These are phyloP conservation scores for Phyllopteryx taeniolatus DNA, from an alignment of 2,113 vertebrate genomes.

Conservation along the genomic window DNA sequence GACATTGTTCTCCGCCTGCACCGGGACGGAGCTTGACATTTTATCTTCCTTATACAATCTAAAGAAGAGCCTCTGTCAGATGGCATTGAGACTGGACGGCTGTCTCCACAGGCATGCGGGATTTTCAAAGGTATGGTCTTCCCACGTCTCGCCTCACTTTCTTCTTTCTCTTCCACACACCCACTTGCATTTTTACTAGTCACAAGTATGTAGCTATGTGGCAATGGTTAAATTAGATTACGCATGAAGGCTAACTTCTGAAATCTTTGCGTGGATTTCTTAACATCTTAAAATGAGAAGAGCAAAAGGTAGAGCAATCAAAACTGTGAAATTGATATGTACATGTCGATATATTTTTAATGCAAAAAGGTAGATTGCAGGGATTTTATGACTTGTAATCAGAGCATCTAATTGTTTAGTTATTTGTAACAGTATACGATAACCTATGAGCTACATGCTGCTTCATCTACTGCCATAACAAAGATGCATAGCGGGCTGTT, in stretches of 20 bases:
- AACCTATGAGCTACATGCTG: no score
- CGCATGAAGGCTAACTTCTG: slow-evolving; percentile 9
- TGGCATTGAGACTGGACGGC: slow-evolving; percentile 25
- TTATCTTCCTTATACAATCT: slow-evolving; percentile 23
- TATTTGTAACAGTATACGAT: no score
- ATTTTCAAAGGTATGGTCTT: not conserved
- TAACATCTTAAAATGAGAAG: not conserved
- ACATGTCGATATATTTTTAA: not conserved
- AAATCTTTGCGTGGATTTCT: slow-evolving; percentile 12
- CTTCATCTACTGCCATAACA: no score
- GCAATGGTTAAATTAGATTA: slow-evolving; percentile 6
- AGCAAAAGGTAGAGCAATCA: not conserved
- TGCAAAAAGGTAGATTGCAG: no score
- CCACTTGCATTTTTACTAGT: not conserved
- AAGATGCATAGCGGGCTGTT: no score
- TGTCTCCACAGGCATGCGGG: slow-evolving; percentile 12
- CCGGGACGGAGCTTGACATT: slow-evolving; percentile 37
- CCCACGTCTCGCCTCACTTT: not conserved
- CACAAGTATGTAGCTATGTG: slow-evolving; percentile 6
- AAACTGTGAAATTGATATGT: not conserved
- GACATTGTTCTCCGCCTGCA: slow-evolving; percentile 26
- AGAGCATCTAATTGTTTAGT: no score
- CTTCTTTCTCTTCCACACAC: not conserved
- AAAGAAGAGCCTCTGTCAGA: slow-evolving; percentile 24
- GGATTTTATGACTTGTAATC: no score